These are phyloP conservation scores for Saturnia japonica DNA, from an alignment of 2,888 invertebrate species.

Conservation along the genomic window DNA sequence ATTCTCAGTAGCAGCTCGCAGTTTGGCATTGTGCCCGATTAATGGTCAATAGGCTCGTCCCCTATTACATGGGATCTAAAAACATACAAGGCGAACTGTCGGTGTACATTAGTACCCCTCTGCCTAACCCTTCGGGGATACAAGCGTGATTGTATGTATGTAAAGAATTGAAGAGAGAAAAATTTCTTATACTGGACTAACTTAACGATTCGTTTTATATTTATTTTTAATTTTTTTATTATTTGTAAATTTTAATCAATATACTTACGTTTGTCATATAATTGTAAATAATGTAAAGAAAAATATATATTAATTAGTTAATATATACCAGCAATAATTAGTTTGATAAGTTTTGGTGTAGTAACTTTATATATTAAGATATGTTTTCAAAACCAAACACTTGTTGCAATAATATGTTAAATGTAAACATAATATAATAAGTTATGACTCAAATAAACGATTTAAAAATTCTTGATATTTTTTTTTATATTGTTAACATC, in stretches of 20 bases:
- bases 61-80: too few relatives aligned
- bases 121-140: too few relatives aligned
- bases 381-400: conserved; percentile 31
- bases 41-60: too few relatives aligned
- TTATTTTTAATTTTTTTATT: not conserved
- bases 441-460: conserved; percentile 16
- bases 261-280: not conserved
- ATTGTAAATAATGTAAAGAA: conserved; percentile 21
- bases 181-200: not conserved
- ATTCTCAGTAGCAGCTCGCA: not conserved
- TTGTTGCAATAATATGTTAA: conserved; percentile 34
- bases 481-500: not conserved
- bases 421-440: conserved; percentile 32
- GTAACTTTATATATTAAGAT: not conserved
- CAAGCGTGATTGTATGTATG: too few relatives aligned
- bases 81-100: too few relatives aligned
- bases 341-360: conserved; percentile 11
- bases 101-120: too few relatives aligned
- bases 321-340: conserved; percentile 21
- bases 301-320: conserved; percentile 2
- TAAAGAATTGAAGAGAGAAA: too few relatives aligned
- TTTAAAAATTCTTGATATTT: not conserved
- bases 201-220: too few relatives aligned
- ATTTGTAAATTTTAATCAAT: not conserved
- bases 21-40: too few relatives aligned